Conservation (phyloP, 2,113 vertebrate genomes). For the Eulemur rufifrons region DNA sequence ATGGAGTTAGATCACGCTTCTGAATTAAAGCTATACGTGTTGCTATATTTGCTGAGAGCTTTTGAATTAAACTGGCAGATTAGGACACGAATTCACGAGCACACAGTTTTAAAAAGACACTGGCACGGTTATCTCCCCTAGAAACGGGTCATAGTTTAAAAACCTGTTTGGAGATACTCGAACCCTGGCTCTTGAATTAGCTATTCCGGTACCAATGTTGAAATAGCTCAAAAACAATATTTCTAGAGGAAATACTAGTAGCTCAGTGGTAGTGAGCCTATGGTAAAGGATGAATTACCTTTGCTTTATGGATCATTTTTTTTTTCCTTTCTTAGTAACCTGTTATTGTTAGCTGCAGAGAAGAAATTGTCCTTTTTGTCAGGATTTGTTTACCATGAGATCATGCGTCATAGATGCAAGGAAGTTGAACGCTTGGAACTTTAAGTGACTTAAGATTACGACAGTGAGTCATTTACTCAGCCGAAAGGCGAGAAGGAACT, state of each 20-base stretch:
- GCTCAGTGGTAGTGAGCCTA: background rate
- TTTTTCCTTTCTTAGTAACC: background rate
- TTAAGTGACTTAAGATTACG: background rate
- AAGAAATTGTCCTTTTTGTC: background rate
- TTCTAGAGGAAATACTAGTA: background rate
- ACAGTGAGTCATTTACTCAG: background rate
- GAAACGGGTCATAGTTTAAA: background rate
- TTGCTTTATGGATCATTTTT: background rate
- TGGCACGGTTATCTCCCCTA: background rate
- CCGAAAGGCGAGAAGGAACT: background rate
- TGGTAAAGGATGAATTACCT: background rate
- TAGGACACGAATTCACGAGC: background rate
- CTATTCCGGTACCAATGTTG: background rate
- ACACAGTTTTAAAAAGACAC: background rate
- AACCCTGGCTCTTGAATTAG: background rate
- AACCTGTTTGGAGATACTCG: background rate
- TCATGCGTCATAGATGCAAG: slow-evolving; percentile 35
- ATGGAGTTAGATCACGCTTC: background rate
- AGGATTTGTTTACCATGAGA: slow-evolving; percentile 4
- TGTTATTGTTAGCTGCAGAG: background rate
- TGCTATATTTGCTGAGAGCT: background rate
- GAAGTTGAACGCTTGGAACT: background rate
- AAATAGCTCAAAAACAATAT: background rate
- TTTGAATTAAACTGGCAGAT: background rate
- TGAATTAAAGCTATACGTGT: background rate